Evolutionary conservation across 2,797 vertebrate species (phyloP).

Genomic region (Pseudomugil tenellus): DNA sequence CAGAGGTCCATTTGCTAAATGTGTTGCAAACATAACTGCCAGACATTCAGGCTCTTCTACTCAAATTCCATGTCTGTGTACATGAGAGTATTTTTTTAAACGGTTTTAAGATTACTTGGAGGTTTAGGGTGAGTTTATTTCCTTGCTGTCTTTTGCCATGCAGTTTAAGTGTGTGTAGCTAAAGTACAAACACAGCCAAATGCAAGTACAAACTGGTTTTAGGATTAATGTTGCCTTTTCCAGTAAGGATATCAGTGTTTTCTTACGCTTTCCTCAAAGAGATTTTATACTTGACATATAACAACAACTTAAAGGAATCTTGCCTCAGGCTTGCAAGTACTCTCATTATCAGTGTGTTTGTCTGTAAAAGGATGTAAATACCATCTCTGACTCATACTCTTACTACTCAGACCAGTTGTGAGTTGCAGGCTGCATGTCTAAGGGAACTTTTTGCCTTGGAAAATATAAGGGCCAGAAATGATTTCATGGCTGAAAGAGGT

Average conservation of each 20-base stretch:
- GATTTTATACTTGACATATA: conserved; percentile 55
- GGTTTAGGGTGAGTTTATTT: conserved; percentile 42
- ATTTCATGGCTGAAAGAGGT: conserved; percentile 27
- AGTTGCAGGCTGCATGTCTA: conserved; percentile 58
- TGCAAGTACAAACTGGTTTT: conserved; percentile 56
- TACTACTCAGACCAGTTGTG: conserved; percentile 48
- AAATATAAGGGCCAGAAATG: conserved; percentile 65
- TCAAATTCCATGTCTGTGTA: conserved; percentile 40
- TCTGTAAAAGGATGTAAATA: conserved; percentile 22
- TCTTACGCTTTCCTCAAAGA: conserved; percentile 36
- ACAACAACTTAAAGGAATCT: conserved; percentile 38
- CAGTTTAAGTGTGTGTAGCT: conserved; percentile 13
- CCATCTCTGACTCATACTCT: conserved; percentile 66
- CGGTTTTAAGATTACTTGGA: conserved; percentile 34
- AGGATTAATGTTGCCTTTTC: conserved; percentile 55
- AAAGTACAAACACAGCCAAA: conserved; percentile 19
- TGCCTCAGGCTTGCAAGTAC: conserved; percentile 28
- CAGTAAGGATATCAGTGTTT: conserved; percentile 51
- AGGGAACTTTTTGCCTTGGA: conserved; percentile 39
- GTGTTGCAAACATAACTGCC: conserved; percentile 3
- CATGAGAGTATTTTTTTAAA: conserved; percentile 30
- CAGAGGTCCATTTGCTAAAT: conserved; percentile 31
- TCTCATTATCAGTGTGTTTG: conserved; percentile 20
- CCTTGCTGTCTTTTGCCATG: conserved; percentile 22
- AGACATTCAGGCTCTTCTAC: conserved; percentile 40